Percentiles rank a stretch among this genome's conserved stretches.
phyloP scores from a whole-genome alignment of 2,797 vertebrate species.

The Silurus aristotelis region DNA sequence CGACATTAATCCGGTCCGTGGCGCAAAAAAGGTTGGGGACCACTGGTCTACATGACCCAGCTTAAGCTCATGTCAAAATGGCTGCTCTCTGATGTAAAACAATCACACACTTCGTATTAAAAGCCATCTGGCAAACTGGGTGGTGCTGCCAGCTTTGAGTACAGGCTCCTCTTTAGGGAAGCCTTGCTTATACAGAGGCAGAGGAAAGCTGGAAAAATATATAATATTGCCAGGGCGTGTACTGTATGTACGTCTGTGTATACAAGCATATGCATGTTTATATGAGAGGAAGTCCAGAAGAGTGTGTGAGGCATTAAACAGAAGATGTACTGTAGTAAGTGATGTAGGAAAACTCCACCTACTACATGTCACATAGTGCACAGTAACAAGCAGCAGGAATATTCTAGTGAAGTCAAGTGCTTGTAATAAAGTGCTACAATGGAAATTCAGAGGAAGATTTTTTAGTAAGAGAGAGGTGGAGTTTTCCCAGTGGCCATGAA shows the following conservation, averaged over 20 bases:
- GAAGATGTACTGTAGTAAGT: constrained; percentile 13
- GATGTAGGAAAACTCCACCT: constrained; percentile 21
- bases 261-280: constrained; percentile 17
- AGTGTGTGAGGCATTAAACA: constrained; percentile 24
- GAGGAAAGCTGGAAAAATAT: constrained; percentile 43
- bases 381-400: background rate
- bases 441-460: background rate
- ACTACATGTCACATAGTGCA: background rate
- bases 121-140: constrained; percentile 8
- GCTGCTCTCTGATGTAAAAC: constrained; percentile 43
- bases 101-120: constrained; percentile 26
- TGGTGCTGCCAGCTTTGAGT: constrained; percentile 27
- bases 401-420: background rate
- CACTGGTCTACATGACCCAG: background rate
- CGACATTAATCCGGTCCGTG: too few species aligned
- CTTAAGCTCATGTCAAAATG: background rate
- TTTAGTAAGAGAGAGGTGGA: background rate
- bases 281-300: background rate
- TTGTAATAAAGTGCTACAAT: background rate
- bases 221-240: constrained; percentile 33
- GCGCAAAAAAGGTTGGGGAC: too few species aligned
- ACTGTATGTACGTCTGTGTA: constrained; percentile 19
- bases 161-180: constrained; percentile 20
- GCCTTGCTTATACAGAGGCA: constrained; percentile 24
- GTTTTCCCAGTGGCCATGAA: background rate